These are phyloP conservation scores for Sphaeridia pumilis DNA, from an alignment of 2,888 invertebrate genomes.

Conservation along the genomic window DNA sequence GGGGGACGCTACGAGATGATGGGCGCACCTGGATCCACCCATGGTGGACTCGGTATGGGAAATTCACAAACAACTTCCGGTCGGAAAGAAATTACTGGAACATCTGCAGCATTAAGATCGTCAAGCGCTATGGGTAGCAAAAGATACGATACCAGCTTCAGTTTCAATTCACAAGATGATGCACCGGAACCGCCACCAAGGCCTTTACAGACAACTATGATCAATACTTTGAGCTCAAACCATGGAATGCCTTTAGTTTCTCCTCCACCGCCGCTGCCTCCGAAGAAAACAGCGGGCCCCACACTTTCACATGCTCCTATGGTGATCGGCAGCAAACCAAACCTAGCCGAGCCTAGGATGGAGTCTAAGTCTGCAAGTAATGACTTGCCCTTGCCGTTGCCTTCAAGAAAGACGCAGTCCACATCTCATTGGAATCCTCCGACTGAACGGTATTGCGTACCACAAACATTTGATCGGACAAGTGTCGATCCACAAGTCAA, in stretches of 20 bases:
- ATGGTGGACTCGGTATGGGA: background rate
- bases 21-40: conserved; percentile 29
- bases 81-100: no score
- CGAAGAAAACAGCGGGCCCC: conserved; percentile 42
- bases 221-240: conserved; percentile 5
- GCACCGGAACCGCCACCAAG: conserved; percentile 59
- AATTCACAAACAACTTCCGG: no score
- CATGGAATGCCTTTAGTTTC: conserved; percentile 22
- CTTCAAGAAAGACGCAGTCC: conserved; percentile 39
- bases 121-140: background rate
- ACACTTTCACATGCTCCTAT: conserved; percentile 23
- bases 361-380: conserved; percentile 30
- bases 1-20: no score
- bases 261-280: conserved; percentile 61
- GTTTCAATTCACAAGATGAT: background rate
- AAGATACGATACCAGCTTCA: background rate
- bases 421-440: background rate
- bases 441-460: conserved; percentile 11
- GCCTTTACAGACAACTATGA: conserved; percentile 39
- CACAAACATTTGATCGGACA: conserved; percentile 1
- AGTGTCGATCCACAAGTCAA: background rate
- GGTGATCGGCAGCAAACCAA: conserved; percentile 2
- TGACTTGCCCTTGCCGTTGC: conserved; percentile 52
- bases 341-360: conserved; percentile 13
- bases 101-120: no score